Evolutionary conservation across 2,888 invertebrate species (phyloP).

Genomic region (Netelia virgata): DNA sequence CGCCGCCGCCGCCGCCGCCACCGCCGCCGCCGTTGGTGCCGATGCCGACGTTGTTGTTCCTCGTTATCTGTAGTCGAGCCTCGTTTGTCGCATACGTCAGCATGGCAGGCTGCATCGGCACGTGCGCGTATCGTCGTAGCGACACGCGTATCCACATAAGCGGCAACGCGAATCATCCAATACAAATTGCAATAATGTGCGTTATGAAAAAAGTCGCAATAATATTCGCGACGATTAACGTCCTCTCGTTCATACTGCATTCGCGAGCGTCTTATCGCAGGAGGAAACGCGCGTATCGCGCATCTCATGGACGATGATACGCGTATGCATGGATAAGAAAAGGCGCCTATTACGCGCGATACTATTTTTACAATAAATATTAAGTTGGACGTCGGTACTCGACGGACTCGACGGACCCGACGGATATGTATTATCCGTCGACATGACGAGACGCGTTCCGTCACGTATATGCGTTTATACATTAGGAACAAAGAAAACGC

Average conservation of each 20-base stretch:
- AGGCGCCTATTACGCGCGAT: no score
- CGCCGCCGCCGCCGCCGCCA: not conserved
- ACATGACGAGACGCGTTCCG: no score
- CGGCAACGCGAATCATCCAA: not conserved
- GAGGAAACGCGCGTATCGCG: constrained; percentile 27
- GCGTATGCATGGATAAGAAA: not conserved
- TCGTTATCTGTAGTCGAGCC: constrained; percentile 21
- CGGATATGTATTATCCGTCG: no score
- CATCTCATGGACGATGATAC: not conserved
- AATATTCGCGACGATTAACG: not conserved
- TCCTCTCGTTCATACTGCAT: not conserved
- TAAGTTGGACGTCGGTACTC: no score
- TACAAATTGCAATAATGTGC: constrained; percentile 25
- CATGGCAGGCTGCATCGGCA: constrained; percentile 76
- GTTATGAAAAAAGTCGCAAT: constrained; percentile 38
- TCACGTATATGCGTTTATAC: no score
- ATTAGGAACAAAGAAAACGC: no score
- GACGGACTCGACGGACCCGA: no score
- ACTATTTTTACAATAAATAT: no score
- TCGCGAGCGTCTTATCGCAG: not conserved
- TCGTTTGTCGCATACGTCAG: constrained; percentile 74
- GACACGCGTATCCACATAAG: not conserved
- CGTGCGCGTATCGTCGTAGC: not conserved
- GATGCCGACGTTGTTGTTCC: not conserved
- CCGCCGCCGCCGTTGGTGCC: constrained; percentile 6